These are phyloP conservation scores for Nibea coibor DNA, from an alignment of 2,113 vertebrate genomes.

Conservation along the genomic window DNA sequence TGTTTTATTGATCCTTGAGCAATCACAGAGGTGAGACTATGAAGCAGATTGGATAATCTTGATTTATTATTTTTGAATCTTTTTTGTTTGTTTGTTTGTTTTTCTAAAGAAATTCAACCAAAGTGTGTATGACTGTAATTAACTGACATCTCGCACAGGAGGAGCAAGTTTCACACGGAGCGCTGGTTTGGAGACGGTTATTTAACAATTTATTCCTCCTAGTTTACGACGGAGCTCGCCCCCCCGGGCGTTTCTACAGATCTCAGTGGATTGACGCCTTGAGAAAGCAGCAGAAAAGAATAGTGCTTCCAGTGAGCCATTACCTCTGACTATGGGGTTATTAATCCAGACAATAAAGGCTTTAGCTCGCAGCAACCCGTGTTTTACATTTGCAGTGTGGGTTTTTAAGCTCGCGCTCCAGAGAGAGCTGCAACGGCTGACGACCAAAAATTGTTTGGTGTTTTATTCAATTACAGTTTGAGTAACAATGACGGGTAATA, in stretches of 20 bases:
- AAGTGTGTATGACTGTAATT: constrained; percentile 42
- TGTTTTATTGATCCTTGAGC: constrained; percentile 55
- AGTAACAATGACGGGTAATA: constrained; percentile 14
- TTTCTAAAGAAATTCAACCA: constrained; percentile 19
- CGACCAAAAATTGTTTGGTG: constrained; percentile 10
- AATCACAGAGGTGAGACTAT: constrained; percentile 21
- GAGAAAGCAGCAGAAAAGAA: constrained; percentile 54
- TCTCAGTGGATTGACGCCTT: constrained; percentile 50
- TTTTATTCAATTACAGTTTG: constrained; percentile 9
- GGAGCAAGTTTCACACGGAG: constrained; percentile 9
- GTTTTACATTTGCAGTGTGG: constrained; percentile 47
- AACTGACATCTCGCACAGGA: constrained; percentile 40
- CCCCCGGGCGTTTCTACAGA: constrained; percentile 56
- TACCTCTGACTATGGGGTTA: constrained; percentile 57
- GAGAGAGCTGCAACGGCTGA: constrained; percentile 3
- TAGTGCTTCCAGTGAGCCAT: constrained; percentile 53
- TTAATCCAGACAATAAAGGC: constrained; percentile 70
- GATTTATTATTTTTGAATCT: constrained; percentile 26
- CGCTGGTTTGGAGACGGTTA: constrained; percentile 56
- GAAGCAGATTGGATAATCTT: not conserved
- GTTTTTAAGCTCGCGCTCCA: constrained; percentile 14
- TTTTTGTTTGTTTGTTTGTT: constrained; percentile 18
- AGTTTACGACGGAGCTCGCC: constrained; percentile 47
- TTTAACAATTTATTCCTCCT: constrained; percentile 57
- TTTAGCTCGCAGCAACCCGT: constrained; percentile 39